These are phyloP conservation scores for Melanostigma gelatinosum DNA, from an alignment of 2,113 vertebrate species.

Conservation along the genomic window DNA sequence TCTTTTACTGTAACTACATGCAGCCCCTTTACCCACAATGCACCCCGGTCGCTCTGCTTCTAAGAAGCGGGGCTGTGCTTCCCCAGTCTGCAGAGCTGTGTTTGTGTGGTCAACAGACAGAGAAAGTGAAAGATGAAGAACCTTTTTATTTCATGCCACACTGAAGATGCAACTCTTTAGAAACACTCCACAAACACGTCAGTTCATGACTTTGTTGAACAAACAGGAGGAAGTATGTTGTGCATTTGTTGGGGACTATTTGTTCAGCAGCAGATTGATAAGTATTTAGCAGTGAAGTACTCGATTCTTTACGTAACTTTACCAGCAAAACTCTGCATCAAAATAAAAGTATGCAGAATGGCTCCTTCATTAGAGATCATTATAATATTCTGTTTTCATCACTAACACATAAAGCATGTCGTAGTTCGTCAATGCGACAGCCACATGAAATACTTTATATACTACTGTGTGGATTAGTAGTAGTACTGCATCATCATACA, in stretches of 20 bases:
- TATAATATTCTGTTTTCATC: background rate
- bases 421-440: too few relatives aligned
- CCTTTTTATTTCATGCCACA: too few relatives aligned
- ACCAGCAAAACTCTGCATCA: too few relatives aligned
- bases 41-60: conserved; percentile 48
- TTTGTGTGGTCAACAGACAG: conserved; percentile 38
- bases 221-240: too few relatives aligned
- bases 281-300: background rate
- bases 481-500: too few relatives aligned
- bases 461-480: too few relatives aligned
- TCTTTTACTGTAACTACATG: conserved; percentile 69
- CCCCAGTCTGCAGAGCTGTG: conserved; percentile 33
- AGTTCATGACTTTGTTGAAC: too few relatives aligned
- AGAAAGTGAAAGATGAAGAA: background rate
- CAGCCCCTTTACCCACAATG: conserved; percentile 57
- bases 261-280: too few relatives aligned
- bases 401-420: background rate
- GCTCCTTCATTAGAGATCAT: background rate
- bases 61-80: conserved; percentile 66
- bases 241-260: too few relatives aligned
- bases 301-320: background rate
- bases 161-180: background rate
- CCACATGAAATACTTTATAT: too few relatives aligned
- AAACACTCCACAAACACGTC: background rate
- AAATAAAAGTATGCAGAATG: background rate